A percentile compares a stretch with the other conserved stretches of the same genome.
Conservation (phyloP, 2,888 invertebrate genomes). For the Cantharis nigra region DNA sequence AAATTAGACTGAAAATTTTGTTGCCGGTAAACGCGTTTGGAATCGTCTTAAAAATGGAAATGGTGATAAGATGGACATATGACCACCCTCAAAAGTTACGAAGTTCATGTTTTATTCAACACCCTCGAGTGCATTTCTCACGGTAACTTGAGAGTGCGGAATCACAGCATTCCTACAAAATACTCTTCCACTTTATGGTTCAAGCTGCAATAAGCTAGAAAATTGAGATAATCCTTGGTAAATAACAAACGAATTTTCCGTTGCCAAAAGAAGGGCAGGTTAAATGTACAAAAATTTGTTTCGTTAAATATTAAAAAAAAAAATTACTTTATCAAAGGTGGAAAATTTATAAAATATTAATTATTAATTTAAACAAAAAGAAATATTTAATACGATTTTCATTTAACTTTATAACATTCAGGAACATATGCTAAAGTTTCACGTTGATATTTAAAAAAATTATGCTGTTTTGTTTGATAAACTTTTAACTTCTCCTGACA, state of each 20-base stretch:
- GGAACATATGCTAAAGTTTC: conserved; percentile 23
- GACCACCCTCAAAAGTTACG: conserved; percentile 24
- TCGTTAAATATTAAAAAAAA: background rate
- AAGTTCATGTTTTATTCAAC: conserved; percentile 39
- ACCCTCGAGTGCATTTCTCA: conserved; percentile 41
- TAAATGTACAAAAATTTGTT: background rate
- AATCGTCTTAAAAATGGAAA: conserved; percentile 9
- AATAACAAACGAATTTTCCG: conserved; percentile 3
- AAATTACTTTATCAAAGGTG: background rate
- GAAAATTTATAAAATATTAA: background rate
- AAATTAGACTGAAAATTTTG: background rate
- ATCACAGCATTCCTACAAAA: conserved; percentile 26
- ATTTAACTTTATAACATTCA: conserved; percentile 24
- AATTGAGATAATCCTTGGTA: conserved; percentile 18
- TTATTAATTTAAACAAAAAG: conserved; percentile 11
- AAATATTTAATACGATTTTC: conserved; percentile 16
- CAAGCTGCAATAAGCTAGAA: conserved; percentile 15
- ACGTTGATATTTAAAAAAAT: conserved; percentile 26
- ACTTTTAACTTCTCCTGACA: conserved; percentile 33
- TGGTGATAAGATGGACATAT: conserved; percentile 26
- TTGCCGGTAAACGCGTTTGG: background rate
- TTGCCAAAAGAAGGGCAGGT: background rate
- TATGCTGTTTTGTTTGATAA: conserved; percentile 31
- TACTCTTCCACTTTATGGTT: conserved; percentile 23
- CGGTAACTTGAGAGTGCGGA: conserved; percentile 32